A percentile compares a stretch with the other conserved stretches of the same genome.
These are phyloP conservation scores for Somateria mollissima DNA, from an alignment of 2,797 vertebrate species.

Conservation along the genomic window DNA sequence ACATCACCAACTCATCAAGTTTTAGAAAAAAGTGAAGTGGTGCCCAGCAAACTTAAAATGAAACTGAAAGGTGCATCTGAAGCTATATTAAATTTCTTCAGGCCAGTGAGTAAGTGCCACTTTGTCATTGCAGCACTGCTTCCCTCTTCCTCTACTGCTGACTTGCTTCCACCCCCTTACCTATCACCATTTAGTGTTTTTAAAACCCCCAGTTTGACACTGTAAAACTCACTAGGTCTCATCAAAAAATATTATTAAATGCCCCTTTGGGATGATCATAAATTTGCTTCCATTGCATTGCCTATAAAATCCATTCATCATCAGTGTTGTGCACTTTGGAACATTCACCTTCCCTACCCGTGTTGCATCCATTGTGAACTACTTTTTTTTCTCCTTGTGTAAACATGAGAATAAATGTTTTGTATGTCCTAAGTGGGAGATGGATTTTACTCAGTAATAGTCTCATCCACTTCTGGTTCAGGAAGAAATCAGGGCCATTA, in stretches of 20 bases:
- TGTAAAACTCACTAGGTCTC: background rate
- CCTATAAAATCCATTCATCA: background rate
- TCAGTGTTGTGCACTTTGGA: background rate
- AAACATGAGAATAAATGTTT: background rate
- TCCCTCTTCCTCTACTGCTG: background rate
- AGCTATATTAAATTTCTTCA: slow-evolving; percentile 45
- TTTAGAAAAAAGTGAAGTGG: background rate
- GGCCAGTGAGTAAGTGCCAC: slow-evolving; percentile 74
- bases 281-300: background rate
- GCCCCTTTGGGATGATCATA: background rate
- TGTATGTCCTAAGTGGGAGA: background rate
- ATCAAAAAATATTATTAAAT: background rate
- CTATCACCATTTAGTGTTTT: background rate
- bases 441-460: background rate
- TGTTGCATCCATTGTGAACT: background rate
- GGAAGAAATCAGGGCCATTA: background rate
- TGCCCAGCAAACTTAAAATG: background rate
- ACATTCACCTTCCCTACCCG: background rate
- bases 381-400: background rate
- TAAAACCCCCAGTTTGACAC: background rate
- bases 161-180: background rate
- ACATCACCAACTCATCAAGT: background rate
- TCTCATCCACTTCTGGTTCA: background rate
- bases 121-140: background rate
- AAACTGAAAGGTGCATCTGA: background rate